phyloP scores from a whole-genome alignment of 2,113 vertebrate species.

The Dunckerocampus dactyliophorus region DNA sequence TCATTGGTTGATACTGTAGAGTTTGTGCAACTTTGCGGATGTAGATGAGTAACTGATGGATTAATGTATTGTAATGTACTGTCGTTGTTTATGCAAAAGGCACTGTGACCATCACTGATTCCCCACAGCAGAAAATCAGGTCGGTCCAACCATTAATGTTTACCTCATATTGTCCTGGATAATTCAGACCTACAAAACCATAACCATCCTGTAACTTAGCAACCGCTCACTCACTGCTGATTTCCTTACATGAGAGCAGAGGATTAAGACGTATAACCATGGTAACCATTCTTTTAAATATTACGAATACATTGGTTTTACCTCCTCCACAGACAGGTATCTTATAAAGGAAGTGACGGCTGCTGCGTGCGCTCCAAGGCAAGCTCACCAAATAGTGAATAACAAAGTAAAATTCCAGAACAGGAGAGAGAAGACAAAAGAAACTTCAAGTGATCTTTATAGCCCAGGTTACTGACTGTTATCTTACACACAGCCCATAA shows the following conservation, averaged over 20 bases:
- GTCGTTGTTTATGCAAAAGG: background rate
- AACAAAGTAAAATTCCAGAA: constrained; percentile 41
- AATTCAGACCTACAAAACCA: constrained; percentile 5
- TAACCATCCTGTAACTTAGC: constrained; percentile 14
- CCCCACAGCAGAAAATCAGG: background rate
- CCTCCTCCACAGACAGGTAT: constrained; percentile 49
- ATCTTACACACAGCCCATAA: constrained; percentile 43
- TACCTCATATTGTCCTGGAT: constrained; percentile 10
- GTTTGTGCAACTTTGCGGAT: no score
- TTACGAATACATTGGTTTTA: constrained; percentile 41
- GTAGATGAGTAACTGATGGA: no score
- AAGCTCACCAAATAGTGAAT: constrained; percentile 38
- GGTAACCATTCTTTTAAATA: constrained; percentile 54
- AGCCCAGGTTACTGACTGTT: constrained; percentile 40
- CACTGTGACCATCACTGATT: background rate
- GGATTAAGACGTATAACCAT: constrained; percentile 54
- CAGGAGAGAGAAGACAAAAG: constrained; percentile 29
- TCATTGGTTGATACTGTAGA: no score
- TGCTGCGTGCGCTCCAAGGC: constrained; percentile 35
- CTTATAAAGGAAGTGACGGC: constrained; percentile 45
- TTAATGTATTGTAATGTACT: background rate
- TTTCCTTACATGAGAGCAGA: constrained; percentile 18
- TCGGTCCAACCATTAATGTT: background rate
- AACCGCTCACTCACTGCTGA: constrained; percentile 12
- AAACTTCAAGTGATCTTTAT: constrained; percentile 58